Percentiles rank a stretch among this genome's conserved stretches.
These are phyloP conservation scores for Chitala chitala DNA, from an alignment of 2,113 vertebrate genomes.

Conservation along the genomic window DNA sequence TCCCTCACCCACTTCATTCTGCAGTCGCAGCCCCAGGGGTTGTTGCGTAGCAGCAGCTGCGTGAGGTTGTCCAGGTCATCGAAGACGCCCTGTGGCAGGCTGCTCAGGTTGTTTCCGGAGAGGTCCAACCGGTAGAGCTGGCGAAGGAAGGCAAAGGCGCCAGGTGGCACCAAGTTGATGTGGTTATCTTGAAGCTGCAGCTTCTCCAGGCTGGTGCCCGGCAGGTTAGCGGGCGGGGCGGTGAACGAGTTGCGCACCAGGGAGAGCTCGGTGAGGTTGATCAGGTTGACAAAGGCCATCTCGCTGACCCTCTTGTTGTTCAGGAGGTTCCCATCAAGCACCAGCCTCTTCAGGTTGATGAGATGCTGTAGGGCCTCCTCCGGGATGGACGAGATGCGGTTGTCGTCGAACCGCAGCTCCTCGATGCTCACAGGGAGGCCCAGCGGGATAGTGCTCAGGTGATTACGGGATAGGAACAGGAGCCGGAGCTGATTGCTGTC, in stretches of 20 bases:
- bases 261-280: constrained; percentile 92
- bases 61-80: constrained; percentile 97
- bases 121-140: constrained; percentile 93
- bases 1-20: constrained; percentile 97
- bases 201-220: constrained; percentile 84
- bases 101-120: constrained; percentile 94
- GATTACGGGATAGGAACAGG: constrained; percentile 95
- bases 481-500: constrained; percentile 90
- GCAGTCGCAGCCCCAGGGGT: constrained; percentile 97
- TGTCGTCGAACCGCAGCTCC: constrained; percentile 95
- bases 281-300: constrained; percentile 87
- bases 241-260: constrained; percentile 90
- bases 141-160: constrained; percentile 87
- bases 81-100: constrained; percentile 91
- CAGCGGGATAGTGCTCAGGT: constrained; percentile 92
- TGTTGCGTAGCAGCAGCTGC: constrained; percentile 92
- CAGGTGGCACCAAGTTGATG: constrained; percentile 83
- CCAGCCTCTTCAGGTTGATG: constrained; percentile 90
- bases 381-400: constrained; percentile 96
- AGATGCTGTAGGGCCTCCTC: constrained; percentile 92
- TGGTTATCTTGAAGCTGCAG: constrained; percentile 98
- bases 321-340: constrained; percentile 93
- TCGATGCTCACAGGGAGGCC: constrained; percentile 94
- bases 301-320: constrained; percentile 91
- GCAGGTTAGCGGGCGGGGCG: constrained; percentile 84